A percentile compares a stretch with the other conserved stretches of the same genome.
phyloP scores from a whole-genome alignment of 2,113 vertebrate genomes.

The Myrmecophaga tridactyla region DNA sequence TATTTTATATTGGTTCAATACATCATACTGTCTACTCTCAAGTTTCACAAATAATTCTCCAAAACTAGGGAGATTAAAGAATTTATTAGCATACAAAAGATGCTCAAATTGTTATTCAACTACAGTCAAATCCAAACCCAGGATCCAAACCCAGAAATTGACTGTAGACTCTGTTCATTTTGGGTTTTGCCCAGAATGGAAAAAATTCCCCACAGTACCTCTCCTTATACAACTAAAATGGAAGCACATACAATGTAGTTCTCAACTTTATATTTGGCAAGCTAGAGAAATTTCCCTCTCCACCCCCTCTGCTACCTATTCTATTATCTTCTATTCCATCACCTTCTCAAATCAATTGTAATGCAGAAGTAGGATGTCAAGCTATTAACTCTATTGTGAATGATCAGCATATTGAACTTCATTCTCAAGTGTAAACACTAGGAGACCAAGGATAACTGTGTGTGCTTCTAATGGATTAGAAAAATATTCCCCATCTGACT shows the following conservation, averaged over 20 bases:
- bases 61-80: conserved; percentile 39
- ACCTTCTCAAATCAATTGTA: too few relatives aligned
- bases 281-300: neutral
- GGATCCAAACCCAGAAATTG: conserved; percentile 44
- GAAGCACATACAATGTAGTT: neutral
- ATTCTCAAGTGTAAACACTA: too few relatives aligned
- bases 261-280: conserved; percentile 52
- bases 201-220: neutral
- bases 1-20: conserved; percentile 20
- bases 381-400: too few relatives aligned
- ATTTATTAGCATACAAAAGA: conserved; percentile 41
- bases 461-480: too few relatives aligned
- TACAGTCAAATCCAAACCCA: too few relatives aligned
- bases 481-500: too few relatives aligned
- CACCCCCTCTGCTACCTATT: neutral
- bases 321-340: conserved; percentile 30
- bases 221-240: neutral
- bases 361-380: too few relatives aligned
- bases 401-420: too few relatives aligned
- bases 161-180: neutral
- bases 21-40: neutral
- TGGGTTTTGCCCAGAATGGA: conserved; percentile 38
- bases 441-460: too few relatives aligned
- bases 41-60: conserved; percentile 26
- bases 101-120: conserved; percentile 45